phyloP scores from a whole-genome alignment of 2,888 invertebrate genomes.

The Drosophila longiperda region DNA sequence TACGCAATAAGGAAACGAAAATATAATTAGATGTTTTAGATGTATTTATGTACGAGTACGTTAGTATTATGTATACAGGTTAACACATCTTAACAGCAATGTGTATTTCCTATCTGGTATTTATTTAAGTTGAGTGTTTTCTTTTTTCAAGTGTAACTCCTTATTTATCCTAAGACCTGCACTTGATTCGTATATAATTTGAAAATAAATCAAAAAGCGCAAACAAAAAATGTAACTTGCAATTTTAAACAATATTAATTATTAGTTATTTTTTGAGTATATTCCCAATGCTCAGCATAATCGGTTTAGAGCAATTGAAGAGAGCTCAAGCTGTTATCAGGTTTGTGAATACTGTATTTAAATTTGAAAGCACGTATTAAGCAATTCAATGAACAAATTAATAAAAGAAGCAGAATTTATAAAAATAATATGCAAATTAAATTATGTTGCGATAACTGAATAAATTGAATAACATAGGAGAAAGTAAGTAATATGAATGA shows the following conservation, averaged over 20 bases:
- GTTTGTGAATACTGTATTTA: constrained; percentile 14
- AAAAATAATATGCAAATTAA: constrained; percentile 11
- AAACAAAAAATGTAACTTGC: not conserved
- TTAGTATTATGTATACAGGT: constrained; percentile 24
- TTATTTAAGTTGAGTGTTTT: not conserved
- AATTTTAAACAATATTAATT: not conserved
- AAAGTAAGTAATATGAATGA: constrained; percentile 42
- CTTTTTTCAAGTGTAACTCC: constrained; percentile 6
- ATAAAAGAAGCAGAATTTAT: not conserved
- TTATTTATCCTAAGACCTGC: not conserved
- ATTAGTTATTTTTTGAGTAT: not conserved
- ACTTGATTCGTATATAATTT: not conserved
- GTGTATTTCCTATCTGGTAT: constrained; percentile 47
- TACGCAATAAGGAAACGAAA: constrained; percentile 67
- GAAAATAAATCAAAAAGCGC: constrained; percentile 3
- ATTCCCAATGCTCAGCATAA: not conserved
- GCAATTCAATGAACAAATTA: not conserved
- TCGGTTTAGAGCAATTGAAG: constrained; percentile 6
- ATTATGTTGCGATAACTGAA: constrained; percentile 11
- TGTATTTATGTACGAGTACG: constrained; percentile 39
- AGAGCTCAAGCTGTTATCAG: not conserved
- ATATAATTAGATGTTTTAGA: constrained; percentile 52
- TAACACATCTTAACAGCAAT: constrained; percentile 51
- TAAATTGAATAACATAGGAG: constrained; percentile 24
- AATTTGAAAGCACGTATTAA: not conserved